phyloP scores from a whole-genome alignment of 2,797 vertebrate species.

The Coregonus ussuriensis region DNA sequence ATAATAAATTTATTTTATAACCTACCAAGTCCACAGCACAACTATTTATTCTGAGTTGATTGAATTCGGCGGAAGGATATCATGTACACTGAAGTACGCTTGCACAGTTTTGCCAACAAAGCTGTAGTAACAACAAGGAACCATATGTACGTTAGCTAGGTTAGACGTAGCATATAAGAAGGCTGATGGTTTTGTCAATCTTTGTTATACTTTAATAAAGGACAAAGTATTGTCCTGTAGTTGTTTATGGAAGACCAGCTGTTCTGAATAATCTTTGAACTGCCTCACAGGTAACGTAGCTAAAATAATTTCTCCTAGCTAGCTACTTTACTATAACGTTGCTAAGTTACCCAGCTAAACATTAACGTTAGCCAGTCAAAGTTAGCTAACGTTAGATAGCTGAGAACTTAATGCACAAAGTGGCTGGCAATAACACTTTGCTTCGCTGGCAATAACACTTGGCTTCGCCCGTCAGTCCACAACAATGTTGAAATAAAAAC shows the following conservation, averaged over 20 bases:
- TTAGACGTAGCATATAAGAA: not conserved
- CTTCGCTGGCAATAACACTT: too few relatives aligned
- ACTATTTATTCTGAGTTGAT: not conserved
- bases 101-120: not conserved
- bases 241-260: constrained; percentile 56
- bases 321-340: not conserved
- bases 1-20: not conserved
- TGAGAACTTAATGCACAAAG: too few relatives aligned
- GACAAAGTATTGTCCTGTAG: not conserved
- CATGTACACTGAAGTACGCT: not conserved
- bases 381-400: too few relatives aligned
- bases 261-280: constrained; percentile 35
- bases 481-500: too few relatives aligned
- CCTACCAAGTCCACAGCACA: not conserved
- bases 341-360: too few relatives aligned
- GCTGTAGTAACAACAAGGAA: not conserved
- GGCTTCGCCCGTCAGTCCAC: too few relatives aligned
- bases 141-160: not conserved
- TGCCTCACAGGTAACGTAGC: constrained; percentile 44
- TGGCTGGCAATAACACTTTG: too few relatives aligned
- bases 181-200: constrained; percentile 25
- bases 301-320: not conserved
- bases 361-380: too few relatives aligned
- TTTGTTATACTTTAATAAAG: not conserved
- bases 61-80: constrained; percentile 38